Percentiles rank a stretch among this genome's conserved stretches.
Conservation (phyloP, 2,888 invertebrate species). For the Eueremaeus valkanovi region DNA sequence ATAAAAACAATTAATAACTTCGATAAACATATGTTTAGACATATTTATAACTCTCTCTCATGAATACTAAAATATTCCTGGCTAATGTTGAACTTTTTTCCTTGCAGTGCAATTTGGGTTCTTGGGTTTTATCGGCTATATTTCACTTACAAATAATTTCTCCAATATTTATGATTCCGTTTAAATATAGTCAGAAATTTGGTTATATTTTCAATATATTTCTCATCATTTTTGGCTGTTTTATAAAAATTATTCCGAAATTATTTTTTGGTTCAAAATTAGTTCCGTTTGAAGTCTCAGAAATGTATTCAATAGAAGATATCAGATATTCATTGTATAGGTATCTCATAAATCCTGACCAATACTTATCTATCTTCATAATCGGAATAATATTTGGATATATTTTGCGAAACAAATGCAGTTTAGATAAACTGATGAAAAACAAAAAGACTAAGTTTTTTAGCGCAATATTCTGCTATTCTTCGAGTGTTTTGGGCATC, state of each 20-base stretch:
- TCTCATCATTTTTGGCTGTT: constrained; percentile 6
- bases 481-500: background rate
- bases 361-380: constrained; percentile 29
- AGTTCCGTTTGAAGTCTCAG: constrained; percentile 32
- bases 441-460: background rate
- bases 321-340: background rate
- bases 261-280: background rate
- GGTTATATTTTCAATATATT: constrained; percentile 15
- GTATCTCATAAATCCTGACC: constrained; percentile 9
- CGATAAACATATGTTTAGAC: too few species aligned
- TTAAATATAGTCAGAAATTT: background rate
- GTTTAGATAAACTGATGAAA: background rate
- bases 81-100: background rate
- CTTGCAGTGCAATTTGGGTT: constrained; percentile 10
- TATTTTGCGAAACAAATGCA: background rate
- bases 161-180: constrained; percentile 29
- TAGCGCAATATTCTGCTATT: background rate
- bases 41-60: too few species aligned
- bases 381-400: constrained; percentile 31
- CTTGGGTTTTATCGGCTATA: background rate
- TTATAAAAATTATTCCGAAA: constrained; percentile 16
- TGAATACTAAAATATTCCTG: too few species aligned
- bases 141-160: constrained; percentile 34
- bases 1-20: too few species aligned
- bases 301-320: constrained; percentile 8